Percentiles rank a stretch among this genome's conserved stretches.
These are phyloP conservation scores for Euschistus heros DNA, from an alignment of 1,140 invertebrate genomes.

Conservation along the genomic window DNA sequence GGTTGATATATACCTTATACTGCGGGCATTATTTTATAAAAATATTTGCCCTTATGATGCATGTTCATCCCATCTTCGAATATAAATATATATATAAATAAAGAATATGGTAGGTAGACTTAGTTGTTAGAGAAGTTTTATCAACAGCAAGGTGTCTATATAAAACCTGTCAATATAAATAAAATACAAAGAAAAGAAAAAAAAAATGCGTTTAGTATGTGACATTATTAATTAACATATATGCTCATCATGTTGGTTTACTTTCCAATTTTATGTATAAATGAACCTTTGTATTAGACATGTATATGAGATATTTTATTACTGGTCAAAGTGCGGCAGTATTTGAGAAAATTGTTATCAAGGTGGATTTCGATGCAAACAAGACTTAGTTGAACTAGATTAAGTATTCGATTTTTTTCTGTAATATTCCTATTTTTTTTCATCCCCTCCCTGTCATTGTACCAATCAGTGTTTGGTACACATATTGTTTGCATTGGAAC, in stretches of 20 bases:
- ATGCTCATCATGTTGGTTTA: constrained; percentile 26
- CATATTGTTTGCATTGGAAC: too few species aligned
- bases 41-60: constrained; percentile 16
- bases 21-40: constrained; percentile 10
- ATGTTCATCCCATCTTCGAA: constrained; percentile 25
- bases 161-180: constrained; percentile 20
- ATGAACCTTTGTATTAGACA: constrained; percentile 20
- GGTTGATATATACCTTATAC: constrained; percentile 17
- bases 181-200: constrained; percentile 17
- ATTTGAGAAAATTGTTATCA: too few species aligned
- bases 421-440: too few species aligned
- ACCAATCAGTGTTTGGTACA: too few species aligned
- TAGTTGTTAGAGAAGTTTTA: constrained; percentile 24
- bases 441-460: too few species aligned
- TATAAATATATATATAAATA: constrained; percentile 23
- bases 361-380: too few species aligned
- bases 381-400: too few species aligned
- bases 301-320: constrained; percentile 21
- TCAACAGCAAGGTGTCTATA: constrained; percentile 22
- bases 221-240: constrained; percentile 18
- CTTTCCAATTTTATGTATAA: constrained; percentile 24
- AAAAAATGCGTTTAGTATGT: constrained; percentile 19
- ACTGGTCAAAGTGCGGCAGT: constrained; percentile 4
- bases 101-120: constrained; percentile 27
- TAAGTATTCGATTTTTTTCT: too few species aligned